Evolutionary conservation across 2,113 vertebrate genomes (phyloP).

Genomic region (Tretioscincus oriximinensis): DNA sequence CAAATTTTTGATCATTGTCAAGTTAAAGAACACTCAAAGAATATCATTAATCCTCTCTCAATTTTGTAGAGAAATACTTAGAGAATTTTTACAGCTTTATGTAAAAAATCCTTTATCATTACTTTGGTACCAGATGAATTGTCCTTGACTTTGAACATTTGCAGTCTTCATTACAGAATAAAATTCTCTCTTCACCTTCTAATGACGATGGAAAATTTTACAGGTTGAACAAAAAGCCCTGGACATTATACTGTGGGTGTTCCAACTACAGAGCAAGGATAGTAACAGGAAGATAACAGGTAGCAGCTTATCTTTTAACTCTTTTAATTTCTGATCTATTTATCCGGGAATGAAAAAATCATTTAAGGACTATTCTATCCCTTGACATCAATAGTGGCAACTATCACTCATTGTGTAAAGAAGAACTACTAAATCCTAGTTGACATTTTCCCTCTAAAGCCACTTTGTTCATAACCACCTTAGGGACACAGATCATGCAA

Average conservation of each 20-base stretch:
- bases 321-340: background rate
- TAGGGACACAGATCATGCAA: conserved; percentile 22
- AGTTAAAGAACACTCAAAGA: background rate
- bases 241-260: background rate
- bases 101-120: background rate
- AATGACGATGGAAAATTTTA: background rate
- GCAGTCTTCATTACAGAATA: background rate
- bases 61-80: background rate
- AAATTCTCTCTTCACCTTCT: background rate
- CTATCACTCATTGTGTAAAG: background rate
- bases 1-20: background rate
- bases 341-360: background rate
- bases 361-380: background rate
- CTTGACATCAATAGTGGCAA: background rate
- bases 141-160: too few species aligned
- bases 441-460: background rate
- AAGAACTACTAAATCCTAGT: background rate
- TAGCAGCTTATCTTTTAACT: background rate
- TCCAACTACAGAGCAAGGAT: background rate
- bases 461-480: background rate
- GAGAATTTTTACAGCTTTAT: background rate
- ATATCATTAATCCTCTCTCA: background rate
- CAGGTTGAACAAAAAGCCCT: background rate
- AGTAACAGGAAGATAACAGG: background rate
- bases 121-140: background rate